Percentiles rank a stretch among this genome's conserved stretches.
These are phyloP conservation scores for Lithophane semibrunnea DNA, from an alignment of 2,888 invertebrate species.

Conservation along the genomic window DNA sequence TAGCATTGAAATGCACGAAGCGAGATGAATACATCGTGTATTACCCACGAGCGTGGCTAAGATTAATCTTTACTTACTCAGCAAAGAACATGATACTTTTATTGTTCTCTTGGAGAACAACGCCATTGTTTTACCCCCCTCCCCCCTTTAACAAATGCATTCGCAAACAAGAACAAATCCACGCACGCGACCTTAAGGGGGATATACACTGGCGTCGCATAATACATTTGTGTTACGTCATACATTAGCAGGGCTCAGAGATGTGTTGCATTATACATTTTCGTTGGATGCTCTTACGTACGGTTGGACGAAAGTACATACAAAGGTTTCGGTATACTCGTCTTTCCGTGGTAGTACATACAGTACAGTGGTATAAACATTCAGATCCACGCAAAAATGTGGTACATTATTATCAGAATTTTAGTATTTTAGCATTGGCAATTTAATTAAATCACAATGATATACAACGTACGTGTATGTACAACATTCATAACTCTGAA, in stretches of 20 bases:
- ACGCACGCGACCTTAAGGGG: slow-evolving; percentile 56
- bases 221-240: slow-evolving; percentile 37
- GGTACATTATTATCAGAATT: background rate
- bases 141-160: slow-evolving; percentile 61
- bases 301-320: background rate
- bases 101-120: slow-evolving; percentile 59
- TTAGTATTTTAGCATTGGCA: background rate
- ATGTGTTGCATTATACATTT: slow-evolving; percentile 13
- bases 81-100: slow-evolving; percentile 63
- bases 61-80: slow-evolving; percentile 59
- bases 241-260: slow-evolving; percentile 27
- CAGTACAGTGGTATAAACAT: background rate
- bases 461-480: background rate
- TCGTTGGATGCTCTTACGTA: slow-evolving; percentile 4
- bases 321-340: background rate
- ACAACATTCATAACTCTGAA: background rate
- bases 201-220: slow-evolving; percentile 29
- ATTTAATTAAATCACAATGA: background rate
- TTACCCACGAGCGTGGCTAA: slow-evolving; percentile 45
- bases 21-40: slow-evolving; percentile 56
- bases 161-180: slow-evolving; percentile 61
- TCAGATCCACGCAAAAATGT: background rate
- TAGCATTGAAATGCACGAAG: slow-evolving; percentile 51
- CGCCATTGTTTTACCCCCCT: slow-evolving; percentile 48
- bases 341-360: background rate